phyloP scores from a whole-genome alignment of 2,888 invertebrate species.

The Torymus auratus region DNA sequence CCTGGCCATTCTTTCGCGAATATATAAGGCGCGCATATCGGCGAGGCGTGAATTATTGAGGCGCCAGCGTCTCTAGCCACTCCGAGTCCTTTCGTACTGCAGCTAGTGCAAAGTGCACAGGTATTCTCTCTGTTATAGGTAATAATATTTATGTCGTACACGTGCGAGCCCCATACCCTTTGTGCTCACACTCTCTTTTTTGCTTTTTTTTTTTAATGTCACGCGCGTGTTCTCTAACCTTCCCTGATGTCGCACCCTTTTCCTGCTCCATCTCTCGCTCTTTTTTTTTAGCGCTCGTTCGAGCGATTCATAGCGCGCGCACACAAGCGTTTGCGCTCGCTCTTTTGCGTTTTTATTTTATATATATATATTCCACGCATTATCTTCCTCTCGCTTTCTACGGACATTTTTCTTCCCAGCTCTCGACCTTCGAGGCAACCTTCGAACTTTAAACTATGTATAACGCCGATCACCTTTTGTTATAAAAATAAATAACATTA shows the following conservation, averaged over 20 bases:
- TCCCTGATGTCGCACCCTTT: not conserved
- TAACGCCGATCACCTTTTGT: not conserved
- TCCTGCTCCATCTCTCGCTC: not conserved
- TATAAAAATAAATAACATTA: not conserved
- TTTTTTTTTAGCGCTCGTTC: constrained; percentile 34
- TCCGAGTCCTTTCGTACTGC: too few relatives aligned
- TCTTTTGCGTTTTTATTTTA: constrained; percentile 7
- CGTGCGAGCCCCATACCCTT: too few relatives aligned
- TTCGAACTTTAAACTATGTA: constrained; percentile 5
- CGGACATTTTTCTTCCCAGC: not conserved
- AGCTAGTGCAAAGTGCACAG: too few relatives aligned
- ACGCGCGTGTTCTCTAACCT: not conserved
- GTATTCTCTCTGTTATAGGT: too few relatives aligned
- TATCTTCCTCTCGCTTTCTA: constrained; percentile 8
- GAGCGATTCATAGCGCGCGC: not conserved
- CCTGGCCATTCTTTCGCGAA: not conserved
- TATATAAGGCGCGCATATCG: not conserved
- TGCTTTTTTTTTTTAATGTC: constrained; percentile 9
- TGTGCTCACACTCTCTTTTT: not conserved
- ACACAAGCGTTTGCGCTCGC: not conserved
- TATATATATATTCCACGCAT: too few relatives aligned
- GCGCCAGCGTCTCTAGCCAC: not conserved
- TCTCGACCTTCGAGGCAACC: not conserved
- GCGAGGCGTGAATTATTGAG: constrained; percentile 7
- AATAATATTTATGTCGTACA: too few relatives aligned